Evolutionary conservation across 2,797 vertebrate genomes (phyloP).

Genomic region (Coendou prehensilis): DNA sequence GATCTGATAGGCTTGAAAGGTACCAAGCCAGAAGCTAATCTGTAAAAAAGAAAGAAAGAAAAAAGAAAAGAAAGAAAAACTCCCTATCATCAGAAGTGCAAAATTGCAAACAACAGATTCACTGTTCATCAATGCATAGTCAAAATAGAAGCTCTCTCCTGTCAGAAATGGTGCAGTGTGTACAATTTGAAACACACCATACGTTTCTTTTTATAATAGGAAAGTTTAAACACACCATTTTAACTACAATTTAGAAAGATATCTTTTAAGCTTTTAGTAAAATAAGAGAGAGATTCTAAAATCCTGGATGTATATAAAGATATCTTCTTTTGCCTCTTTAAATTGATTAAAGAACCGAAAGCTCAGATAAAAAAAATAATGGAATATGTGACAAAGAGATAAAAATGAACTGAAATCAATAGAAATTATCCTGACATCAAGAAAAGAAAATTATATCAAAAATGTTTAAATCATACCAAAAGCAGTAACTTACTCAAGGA

Average conservation of each 20-base stretch:
- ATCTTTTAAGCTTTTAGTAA: constrained; percentile 57
- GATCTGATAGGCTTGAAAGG: constrained; percentile 37
- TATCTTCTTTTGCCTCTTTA: constrained; percentile 35
- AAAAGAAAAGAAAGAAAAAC: neutral
- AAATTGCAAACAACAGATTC: constrained; percentile 58
- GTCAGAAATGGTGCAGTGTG: neutral
- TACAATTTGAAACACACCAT: neutral
- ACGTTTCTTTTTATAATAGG: neutral
- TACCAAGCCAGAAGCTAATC: constrained; percentile 23
- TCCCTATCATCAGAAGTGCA: constrained; percentile 6
- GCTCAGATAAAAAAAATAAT: constrained; percentile 47
- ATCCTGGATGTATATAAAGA: neutral
- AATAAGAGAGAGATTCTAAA: constrained; percentile 11
- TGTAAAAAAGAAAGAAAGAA: neutral
- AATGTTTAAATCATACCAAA: constrained; percentile 61
- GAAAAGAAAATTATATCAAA: constrained; percentile 59
- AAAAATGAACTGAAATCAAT: constrained; percentile 41
- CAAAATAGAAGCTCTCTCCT: constrained; percentile 53
- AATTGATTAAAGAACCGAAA: constrained; percentile 59
- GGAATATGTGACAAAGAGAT: constrained; percentile 33
- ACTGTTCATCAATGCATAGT: neutral
- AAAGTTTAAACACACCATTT: constrained; percentile 57
- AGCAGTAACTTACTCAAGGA: constrained; percentile 49
- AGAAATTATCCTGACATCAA: constrained; percentile 46
- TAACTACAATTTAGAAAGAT: constrained; percentile 60